phyloP scores from a whole-genome alignment of 2,113 vertebrate genomes.

The Oryzias curvinotus region DNA sequence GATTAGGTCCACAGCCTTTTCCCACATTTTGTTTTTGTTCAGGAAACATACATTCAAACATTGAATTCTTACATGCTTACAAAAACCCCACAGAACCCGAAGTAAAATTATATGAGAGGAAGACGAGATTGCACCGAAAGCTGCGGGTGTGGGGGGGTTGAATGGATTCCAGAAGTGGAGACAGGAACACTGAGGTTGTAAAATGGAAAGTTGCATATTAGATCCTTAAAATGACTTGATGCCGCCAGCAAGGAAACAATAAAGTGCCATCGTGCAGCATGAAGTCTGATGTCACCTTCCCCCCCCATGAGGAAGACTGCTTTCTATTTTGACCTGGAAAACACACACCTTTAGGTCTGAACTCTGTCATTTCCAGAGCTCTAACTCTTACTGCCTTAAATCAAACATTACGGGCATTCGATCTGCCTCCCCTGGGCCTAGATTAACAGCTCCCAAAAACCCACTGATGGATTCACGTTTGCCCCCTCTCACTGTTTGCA shows the following conservation, averaged over 20 bases:
- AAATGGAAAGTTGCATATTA: not conserved
- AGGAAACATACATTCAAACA: conserved; percentile 4
- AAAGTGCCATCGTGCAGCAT: conserved; percentile 8
- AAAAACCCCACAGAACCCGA: not conserved
- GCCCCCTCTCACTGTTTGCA: too few relatives aligned
- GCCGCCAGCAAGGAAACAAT: conserved; percentile 29
- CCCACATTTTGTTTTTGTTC: conserved; percentile 12
- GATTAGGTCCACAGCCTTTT: conserved; percentile 9
- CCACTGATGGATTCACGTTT: too few relatives aligned
- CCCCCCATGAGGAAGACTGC: not conserved
- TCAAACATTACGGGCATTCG: too few relatives aligned
- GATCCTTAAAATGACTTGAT: conserved; percentile 8
- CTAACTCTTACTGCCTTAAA: too few relatives aligned
- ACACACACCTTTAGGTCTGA: too few relatives aligned
- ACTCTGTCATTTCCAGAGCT: too few relatives aligned
- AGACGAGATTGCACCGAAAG: not conserved
- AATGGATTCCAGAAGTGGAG: conserved; percentile 15
- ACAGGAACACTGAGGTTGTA: not conserved
- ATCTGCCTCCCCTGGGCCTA: too few relatives aligned
- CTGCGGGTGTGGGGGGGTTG: not conserved
- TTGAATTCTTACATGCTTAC: conserved; percentile 7
- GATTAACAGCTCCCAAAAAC: too few relatives aligned
- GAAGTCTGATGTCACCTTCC: conserved; percentile 6
- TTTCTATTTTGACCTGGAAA: not conserved
- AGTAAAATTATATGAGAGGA: conserved; percentile 10